Conservation (phyloP, 2,888 invertebrate species). For the Stramonita haemastoma region DNA sequence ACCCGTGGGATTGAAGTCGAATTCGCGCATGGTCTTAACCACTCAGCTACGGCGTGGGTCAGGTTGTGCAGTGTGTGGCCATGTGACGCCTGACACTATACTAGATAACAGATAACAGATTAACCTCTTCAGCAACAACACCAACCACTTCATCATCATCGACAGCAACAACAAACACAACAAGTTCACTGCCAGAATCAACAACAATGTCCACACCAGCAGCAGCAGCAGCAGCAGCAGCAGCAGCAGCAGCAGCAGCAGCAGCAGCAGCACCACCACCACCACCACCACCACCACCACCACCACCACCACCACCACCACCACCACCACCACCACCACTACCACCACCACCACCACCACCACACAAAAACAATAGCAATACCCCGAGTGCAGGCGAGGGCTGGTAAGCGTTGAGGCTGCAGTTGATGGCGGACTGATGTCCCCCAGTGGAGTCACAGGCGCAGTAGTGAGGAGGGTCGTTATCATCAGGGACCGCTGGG, state of each 20-base stretch:
- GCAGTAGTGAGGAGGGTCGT: not conserved
- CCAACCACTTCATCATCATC: not conserved
- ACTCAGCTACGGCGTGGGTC: too few relatives aligned
- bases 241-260: not conserved
- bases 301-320: not conserved
- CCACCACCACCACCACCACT: not conserved
- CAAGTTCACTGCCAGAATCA: not conserved
- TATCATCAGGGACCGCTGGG: not conserved
- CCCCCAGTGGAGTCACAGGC: not conserved
- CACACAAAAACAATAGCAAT: not conserved
- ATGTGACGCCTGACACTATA: too few relatives aligned
- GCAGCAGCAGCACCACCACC: not conserved
- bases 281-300: not conserved
- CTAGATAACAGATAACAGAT: too few relatives aligned
- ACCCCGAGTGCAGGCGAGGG: not conserved
- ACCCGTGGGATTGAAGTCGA: too few relatives aligned
- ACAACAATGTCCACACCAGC: not conserved
- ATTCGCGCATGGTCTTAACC: too few relatives aligned
- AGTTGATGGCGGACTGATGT: not conserved
- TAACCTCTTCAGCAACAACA: not conserved
- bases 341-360: not conserved
- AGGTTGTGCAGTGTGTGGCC: too few relatives aligned
- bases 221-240: not conserved
- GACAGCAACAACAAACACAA: not conserved
- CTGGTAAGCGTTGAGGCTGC: not conserved